Percentiles rank a stretch among this genome's conserved stretches.
Conservation (phyloP, 2,888 invertebrate genomes). For the Halocaridina rubra region DNA sequence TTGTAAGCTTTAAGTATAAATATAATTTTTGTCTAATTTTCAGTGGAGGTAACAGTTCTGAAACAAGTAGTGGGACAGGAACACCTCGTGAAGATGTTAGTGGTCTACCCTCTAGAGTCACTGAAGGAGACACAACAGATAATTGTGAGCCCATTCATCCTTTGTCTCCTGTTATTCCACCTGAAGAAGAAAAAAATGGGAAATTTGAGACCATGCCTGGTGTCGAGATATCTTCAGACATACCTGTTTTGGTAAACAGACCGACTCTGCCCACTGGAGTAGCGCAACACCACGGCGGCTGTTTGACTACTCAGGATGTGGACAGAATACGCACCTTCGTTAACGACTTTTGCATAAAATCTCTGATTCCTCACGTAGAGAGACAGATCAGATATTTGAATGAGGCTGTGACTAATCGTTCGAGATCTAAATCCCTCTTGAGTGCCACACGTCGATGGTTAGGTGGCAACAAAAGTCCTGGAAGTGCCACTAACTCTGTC, state of each 20-base stretch:
- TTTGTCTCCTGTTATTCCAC: conserved; percentile 48
- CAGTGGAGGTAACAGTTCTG: conserved; percentile 49
- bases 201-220: conserved; percentile 41
- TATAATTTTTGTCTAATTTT: neutral
- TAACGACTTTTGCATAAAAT: conserved; percentile 86
- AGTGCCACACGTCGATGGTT: conserved; percentile 97
- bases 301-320: conserved; percentile 83
- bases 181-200: conserved; percentile 45
- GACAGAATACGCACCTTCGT: conserved; percentile 86
- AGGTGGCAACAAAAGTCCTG: conserved; percentile 84
- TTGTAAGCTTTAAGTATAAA: neutral
- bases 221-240: conserved; percentile 50
- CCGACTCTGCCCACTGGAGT: conserved; percentile 27
- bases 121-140: conserved; percentile 48
- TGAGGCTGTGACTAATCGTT: conserved; percentile 60
- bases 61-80: conserved; percentile 57
- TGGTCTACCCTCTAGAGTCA: conserved; percentile 45
- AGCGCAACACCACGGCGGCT: conserved; percentile 72
- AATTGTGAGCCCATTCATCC: conserved; percentile 46
- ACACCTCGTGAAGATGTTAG: conserved; percentile 56
- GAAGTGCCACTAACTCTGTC: conserved; percentile 71
- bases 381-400: conserved; percentile 72
- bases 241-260: conserved; percentile 50
- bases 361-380: conserved; percentile 91
- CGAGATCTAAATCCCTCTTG: conserved; percentile 76